Conservation (phyloP, 1,140 invertebrate genomes). For the Melipona quadrifasciata region DNA sequence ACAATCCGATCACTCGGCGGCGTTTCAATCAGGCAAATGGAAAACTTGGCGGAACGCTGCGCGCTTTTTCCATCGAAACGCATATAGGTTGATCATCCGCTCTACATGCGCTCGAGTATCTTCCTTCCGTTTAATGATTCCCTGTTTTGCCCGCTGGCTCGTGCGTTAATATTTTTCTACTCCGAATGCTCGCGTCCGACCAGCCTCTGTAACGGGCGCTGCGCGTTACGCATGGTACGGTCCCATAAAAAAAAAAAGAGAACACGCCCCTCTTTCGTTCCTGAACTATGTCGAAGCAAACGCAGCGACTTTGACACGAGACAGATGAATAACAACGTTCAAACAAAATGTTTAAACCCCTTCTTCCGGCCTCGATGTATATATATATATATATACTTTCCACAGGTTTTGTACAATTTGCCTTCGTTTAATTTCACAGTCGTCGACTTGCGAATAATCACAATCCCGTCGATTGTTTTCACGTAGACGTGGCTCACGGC, state of each 20-base stretch:
- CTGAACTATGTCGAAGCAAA: background rate
- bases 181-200: constrained; percentile 25
- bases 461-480: background rate
- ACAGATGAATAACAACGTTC: background rate
- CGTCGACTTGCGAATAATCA: background rate
- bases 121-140: constrained; percentile 44
- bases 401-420: background rate
- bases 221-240: background rate
- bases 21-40: constrained; percentile 38
- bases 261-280: background rate
- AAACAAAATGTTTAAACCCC: background rate
- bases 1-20: constrained; percentile 24
- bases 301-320: background rate
- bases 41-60: background rate
- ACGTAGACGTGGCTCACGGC: constrained; percentile 86
- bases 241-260: background rate
- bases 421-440: background rate
- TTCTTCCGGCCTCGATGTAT: too few relatives aligned
- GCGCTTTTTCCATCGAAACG: constrained; percentile 42
- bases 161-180: constrained; percentile 39
- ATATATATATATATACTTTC: background rate
- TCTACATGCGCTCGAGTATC: constrained; percentile 47
- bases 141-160: constrained; percentile 22
- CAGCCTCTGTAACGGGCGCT: background rate
- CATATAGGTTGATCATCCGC: constrained; percentile 60